Conservation (phyloP, 2,113 vertebrate genomes). For the Todiramphus chloris region DNA sequence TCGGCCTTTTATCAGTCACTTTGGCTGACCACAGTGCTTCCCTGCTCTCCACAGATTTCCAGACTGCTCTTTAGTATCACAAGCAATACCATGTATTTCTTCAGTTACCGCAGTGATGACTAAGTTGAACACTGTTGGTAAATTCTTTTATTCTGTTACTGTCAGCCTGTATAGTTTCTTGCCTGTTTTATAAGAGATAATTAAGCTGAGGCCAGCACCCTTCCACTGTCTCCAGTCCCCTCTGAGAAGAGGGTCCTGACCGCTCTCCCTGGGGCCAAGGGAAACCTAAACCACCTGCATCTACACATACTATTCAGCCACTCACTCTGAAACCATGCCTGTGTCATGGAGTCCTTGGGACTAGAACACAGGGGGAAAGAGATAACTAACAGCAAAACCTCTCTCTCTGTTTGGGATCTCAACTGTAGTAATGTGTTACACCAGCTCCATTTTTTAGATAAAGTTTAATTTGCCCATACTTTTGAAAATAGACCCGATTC, state of each 20-base stretch:
- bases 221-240: neutral
- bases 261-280: neutral
- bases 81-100: neutral
- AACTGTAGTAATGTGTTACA: neutral
- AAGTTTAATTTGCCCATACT: neutral
- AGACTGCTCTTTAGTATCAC: neutral
- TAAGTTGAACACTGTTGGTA: neutral
- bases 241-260: neutral
- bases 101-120: neutral
- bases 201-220: neutral
- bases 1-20: neutral
- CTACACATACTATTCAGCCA: rapidly evolving
- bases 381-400: neutral
- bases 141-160: neutral
- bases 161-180: neutral
- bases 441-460: neutral
- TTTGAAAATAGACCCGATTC: neutral
- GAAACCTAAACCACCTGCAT: neutral
- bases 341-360: neutral
- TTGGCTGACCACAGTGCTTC: neutral
- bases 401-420: neutral
- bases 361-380: neutral
- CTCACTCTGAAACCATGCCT: neutral
- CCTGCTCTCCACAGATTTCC: neutral
- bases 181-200: neutral